phyloP scores from a whole-genome alignment of 1,140 invertebrate genomes.

The Bombus haemorrhoidalis region DNA sequence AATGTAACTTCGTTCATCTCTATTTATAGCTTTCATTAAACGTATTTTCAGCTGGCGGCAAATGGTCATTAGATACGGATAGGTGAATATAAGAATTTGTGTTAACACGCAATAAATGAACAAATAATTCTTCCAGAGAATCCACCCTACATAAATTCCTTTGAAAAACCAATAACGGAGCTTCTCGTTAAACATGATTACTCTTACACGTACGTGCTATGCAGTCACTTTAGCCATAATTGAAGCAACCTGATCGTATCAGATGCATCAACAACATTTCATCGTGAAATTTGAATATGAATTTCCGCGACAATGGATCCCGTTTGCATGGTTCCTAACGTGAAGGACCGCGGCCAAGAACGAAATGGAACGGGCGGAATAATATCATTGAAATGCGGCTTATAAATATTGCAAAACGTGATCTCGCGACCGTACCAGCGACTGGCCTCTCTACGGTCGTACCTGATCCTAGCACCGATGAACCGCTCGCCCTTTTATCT shows the following conservation, averaged over 20 bases:
- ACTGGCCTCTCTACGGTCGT: background rate
- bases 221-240: background rate
- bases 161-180: background rate
- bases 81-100: background rate
- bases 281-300: conserved; percentile 15
- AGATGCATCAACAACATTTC: background rate
- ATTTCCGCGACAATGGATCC: conserved; percentile 47
- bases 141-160: background rate
- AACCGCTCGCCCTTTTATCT: conserved; percentile 63
- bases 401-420: conserved; percentile 72
- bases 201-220: too few species aligned
- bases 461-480: conserved; percentile 69
- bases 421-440: conserved; percentile 26
- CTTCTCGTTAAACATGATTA: too few species aligned
- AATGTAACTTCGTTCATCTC: too few species aligned
- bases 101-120: background rate
- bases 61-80: background rate
- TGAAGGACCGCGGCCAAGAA: conserved; percentile 14
- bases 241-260: background rate
- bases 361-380: conserved; percentile 63
- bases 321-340: too few species aligned
- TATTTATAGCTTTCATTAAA: too few species aligned
- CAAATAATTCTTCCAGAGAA: background rate
- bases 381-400: conserved; percentile 71
- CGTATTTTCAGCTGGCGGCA: background rate